Percentiles rank a stretch among this genome's conserved stretches.
phyloP scores from a whole-genome alignment of 2,797 vertebrate genomes.

The Chromis chromis region DNA sequence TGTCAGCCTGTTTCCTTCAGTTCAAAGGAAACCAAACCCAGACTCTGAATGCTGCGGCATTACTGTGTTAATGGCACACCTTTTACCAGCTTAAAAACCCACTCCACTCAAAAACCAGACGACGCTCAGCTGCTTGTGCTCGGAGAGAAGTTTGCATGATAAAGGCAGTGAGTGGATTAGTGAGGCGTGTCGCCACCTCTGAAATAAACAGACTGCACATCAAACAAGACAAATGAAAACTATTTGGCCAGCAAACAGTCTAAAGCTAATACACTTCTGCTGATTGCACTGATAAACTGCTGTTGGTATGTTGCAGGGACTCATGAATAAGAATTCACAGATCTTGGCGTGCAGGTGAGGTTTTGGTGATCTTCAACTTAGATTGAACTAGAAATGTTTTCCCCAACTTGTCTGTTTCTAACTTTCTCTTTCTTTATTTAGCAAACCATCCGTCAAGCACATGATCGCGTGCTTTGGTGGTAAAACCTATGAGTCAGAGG shows the following conservation, averaged over 20 bases:
- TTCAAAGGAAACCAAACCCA: slow-evolving; percentile 58
- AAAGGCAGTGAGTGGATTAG: slow-evolving; percentile 72
- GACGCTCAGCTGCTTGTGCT: slow-evolving; percentile 55
- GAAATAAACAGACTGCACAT: slow-evolving; percentile 72
- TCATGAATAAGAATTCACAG: slow-evolving; percentile 48
- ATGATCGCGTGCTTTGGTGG: slow-evolving; percentile 81
- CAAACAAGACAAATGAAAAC: slow-evolving; percentile 72
- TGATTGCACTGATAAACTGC: slow-evolving; percentile 52
- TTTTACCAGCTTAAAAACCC: slow-evolving; percentile 41
- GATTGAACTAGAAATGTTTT: slow-evolving; percentile 8
- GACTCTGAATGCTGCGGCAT: slow-evolving; percentile 34
- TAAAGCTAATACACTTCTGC: slow-evolving; percentile 53
- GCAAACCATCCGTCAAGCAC: slow-evolving; percentile 43
- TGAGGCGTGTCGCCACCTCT: slow-evolving; percentile 42
- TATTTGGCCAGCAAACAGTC: slow-evolving; percentile 63
- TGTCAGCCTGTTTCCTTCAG: neutral
- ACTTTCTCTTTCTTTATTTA: slow-evolving; percentile 52
- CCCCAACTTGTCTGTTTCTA: neutral
- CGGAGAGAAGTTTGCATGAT: slow-evolving; percentile 66
- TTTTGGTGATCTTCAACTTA: slow-evolving; percentile 5
- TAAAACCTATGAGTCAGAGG: slow-evolving; percentile 90
- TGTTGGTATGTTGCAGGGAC: slow-evolving; percentile 54
- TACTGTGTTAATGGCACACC: slow-evolving; percentile 50
- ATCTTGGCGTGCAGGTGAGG: neutral
- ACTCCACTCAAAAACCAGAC: slow-evolving; percentile 54